Conservation (phyloP, 2,113 vertebrate species). For the Lepisosteus oculatus region DNA sequence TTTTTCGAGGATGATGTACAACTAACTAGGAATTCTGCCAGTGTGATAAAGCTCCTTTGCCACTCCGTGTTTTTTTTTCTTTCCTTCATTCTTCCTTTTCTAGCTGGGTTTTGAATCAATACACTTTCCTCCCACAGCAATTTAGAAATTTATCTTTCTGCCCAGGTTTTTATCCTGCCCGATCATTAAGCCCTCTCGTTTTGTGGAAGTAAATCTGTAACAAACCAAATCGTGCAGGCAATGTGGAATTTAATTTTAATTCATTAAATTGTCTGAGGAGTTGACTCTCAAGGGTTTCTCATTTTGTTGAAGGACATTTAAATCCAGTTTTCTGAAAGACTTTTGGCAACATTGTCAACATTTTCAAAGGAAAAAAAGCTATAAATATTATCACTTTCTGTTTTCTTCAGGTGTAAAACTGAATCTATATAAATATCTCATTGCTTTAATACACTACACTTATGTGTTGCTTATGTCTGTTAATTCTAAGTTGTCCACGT, state of each 20-base stretch:
- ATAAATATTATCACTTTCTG: too few species aligned
- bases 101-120: conserved; percentile 6
- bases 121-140: not conserved
- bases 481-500: too few species aligned
- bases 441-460: too few species aligned
- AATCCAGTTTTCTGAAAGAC: too few species aligned
- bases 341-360: too few species aligned
- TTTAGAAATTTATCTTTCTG: conserved; percentile 12
- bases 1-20: not conserved
- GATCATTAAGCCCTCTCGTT: conserved; percentile 4
- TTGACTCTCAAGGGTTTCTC: too few species aligned
- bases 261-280: not conserved
- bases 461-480: too few species aligned
- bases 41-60: not conserved
- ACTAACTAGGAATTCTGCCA: conserved; percentile 4
- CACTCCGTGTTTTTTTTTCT: not conserved
- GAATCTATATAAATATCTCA: too few species aligned
- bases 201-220: not conserved
- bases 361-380: too few species aligned
- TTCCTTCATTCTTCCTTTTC: not conserved
- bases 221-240: not conserved
- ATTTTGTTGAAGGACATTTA: too few species aligned
- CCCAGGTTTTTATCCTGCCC: not conserved
- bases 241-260: not conserved
- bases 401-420: too few species aligned